Evolutionary conservation across 2,888 invertebrate species (phyloP).

Genomic region (Rhaphigaster nebulosa): DNA sequence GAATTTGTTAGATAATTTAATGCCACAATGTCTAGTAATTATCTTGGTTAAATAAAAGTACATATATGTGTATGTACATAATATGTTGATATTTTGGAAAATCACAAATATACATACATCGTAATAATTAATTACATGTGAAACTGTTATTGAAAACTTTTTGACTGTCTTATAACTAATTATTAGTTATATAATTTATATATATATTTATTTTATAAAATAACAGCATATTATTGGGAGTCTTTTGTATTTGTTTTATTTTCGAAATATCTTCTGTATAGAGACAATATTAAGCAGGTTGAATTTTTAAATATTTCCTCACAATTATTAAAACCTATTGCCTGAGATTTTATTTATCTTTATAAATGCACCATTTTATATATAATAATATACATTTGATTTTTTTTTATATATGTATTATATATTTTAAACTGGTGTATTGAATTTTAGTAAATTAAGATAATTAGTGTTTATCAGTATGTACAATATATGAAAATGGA

Average conservation of each 20-base stretch:
- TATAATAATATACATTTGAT: not conserved
- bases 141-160: not conserved
- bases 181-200: not conserved
- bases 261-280: not conserved
- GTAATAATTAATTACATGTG: not conserved
- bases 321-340: not conserved
- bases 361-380: not conserved
- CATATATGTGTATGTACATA: not conserved
- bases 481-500: not conserved
- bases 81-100: not conserved
- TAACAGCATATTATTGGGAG: not conserved
- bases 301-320: conserved; percentile 22
- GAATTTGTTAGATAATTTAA: not conserved
- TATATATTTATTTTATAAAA: not conserved
- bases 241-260: not conserved
- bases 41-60: not conserved
- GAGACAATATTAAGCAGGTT: not conserved
- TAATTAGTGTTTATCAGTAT: not conserved
- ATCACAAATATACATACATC: not conserved
- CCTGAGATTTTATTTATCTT: not conserved
- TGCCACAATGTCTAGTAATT: not conserved
- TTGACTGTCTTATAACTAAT: not conserved
- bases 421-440: not conserved
- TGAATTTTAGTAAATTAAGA: not conserved
- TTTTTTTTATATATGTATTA: too few species aligned